A percentile compares a stretch with the other conserved stretches of the same genome.
Evolutionary conservation across 2,797 vertebrate species (phyloP).

Genomic region (Eremophila alpestris): DNA sequence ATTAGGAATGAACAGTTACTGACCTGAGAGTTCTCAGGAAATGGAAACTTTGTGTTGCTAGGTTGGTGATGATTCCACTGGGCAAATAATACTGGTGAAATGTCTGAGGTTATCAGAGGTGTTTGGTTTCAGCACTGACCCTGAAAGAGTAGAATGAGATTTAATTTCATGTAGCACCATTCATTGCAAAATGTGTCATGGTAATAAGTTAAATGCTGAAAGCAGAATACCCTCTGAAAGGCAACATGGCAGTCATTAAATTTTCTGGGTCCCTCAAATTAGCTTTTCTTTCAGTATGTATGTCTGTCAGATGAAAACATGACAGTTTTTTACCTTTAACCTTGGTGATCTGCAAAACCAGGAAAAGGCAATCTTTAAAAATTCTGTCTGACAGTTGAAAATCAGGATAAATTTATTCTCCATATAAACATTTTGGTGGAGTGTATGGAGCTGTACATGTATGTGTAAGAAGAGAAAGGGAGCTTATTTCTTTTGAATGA

Average conservation of each 20-base stretch:
- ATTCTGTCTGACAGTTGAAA: background rate
- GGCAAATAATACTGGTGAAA: slow-evolving; percentile 22
- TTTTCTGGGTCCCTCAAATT: background rate
- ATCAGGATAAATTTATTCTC: background rate
- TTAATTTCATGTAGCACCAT: slow-evolving; percentile 5
- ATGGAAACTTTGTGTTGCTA: background rate
- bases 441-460: background rate
- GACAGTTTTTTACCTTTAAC: background rate
- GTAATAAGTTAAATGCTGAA: slow-evolving; percentile 6
- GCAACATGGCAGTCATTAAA: background rate
- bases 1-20: slow-evolving; percentile 11
- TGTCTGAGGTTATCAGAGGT: background rate
- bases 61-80: background rate
- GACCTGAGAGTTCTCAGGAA: background rate
- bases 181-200: background rate
- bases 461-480: background rate
- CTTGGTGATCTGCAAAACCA: background rate
- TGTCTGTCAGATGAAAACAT: background rate
- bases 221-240: background rate
- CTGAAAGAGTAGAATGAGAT: slow-evolving; percentile 14
- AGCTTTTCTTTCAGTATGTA: background rate
- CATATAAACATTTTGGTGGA: background rate
- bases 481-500: background rate
- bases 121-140: background rate
- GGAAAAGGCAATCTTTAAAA: background rate